A percentile compares a stretch with the other conserved stretches of the same genome.
Conservation (phyloP, 2,797 vertebrate species). For the Kryptopterus vitreolus region DNA sequence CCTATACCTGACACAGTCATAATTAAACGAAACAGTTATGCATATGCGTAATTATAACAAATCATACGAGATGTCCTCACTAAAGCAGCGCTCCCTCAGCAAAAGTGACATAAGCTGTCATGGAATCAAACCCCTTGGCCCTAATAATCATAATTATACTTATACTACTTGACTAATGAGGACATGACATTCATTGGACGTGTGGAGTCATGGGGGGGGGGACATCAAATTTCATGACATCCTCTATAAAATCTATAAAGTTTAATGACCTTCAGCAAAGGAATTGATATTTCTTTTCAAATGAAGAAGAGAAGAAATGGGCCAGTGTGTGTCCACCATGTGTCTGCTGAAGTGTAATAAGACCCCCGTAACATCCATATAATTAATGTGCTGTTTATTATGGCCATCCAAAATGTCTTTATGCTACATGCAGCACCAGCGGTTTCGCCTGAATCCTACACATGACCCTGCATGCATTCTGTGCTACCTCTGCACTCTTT, state of each 20-base stretch:
- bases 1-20: background rate
- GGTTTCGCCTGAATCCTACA: background rate
- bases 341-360: background rate
- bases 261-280: background rate
- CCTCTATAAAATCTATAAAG: background rate
- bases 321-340: background rate
- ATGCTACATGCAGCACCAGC: background rate
- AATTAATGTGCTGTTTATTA: slow-evolving; percentile 1
- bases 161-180: background rate
- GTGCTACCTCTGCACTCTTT: slow-evolving; percentile 22
- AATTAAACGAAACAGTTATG: background rate
- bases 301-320: background rate
- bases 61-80: background rate
- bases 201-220: background rate
- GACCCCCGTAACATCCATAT: background rate
- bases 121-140: background rate
- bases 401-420: background rate
- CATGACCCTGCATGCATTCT: background rate
- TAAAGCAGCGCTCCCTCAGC: background rate
- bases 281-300: background rate
- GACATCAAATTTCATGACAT: background rate
- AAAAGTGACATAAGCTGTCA: background rate
- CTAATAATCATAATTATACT: background rate
- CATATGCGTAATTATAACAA: background rate
- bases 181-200: background rate